Conservation (phyloP, 1,140 invertebrate species). For the Meloidogyne floridensis region DNA sequence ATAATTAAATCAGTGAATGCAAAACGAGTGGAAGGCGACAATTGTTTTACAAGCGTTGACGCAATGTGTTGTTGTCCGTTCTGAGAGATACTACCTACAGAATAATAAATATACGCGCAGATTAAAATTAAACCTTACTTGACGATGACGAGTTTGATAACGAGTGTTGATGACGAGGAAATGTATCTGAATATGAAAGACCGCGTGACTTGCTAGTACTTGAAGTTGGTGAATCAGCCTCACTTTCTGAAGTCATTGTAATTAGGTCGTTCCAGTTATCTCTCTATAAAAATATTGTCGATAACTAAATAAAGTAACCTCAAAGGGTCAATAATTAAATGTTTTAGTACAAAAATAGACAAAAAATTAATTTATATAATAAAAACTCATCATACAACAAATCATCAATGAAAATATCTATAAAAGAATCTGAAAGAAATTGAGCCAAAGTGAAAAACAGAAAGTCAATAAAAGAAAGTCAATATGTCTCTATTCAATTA, state of each 20-base stretch:
- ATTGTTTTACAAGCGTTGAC: not conserved
- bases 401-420: no score
- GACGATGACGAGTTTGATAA: not conserved
- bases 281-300: not conserved
- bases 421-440: not conserved
- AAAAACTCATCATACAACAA: no score
- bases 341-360: no score
- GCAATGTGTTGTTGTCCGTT: not conserved
- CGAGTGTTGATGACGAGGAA: not conserved
- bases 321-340: no score
- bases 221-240: not conserved
- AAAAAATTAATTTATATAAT: no score
- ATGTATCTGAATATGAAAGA: not conserved
- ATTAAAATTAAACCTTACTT: not conserved
- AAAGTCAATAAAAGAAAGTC: conserved; percentile 3
- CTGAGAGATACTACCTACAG: not conserved
- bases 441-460: not conserved
- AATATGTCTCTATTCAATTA: not conserved
- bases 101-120: not conserved
- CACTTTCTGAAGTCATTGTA: not conserved
- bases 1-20: conserved; percentile 38
- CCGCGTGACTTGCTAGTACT: not conserved
- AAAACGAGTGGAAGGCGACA: conserved; percentile 30
- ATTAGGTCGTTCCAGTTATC: not conserved
- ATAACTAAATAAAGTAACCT: not conserved